These are phyloP conservation scores for Brachionus paranguensis DNA, from an alignment of 1,140 invertebrate genomes.

Conservation along the genomic window DNA sequence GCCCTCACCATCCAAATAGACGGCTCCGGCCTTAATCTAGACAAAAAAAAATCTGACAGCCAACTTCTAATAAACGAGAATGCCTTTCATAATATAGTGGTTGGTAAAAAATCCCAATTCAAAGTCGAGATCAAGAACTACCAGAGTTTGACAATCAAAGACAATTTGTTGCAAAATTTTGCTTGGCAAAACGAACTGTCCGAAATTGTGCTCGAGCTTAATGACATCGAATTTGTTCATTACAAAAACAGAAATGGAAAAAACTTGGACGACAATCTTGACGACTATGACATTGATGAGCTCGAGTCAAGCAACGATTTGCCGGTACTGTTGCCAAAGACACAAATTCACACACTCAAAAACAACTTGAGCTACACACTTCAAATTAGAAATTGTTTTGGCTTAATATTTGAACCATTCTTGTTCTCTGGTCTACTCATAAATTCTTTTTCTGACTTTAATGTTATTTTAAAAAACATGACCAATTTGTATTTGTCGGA, in stretches of 20 bases:
- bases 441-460: constrained; percentile 33
- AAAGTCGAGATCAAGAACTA: neutral
- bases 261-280: neutral
- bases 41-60: neutral
- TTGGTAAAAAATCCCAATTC: constrained; percentile 1
- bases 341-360: neutral
- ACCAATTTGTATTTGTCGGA: neutral
- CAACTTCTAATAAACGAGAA: neutral
- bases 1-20: neutral
- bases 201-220: neutral
- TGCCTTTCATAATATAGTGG: neutral
- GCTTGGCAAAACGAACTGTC: constrained; percentile 5
- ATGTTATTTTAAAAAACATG: constrained; percentile 1
- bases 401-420: constrained; percentile 9
- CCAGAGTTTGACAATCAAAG: neutral
- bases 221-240: neutral
- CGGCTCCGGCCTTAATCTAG: neutral
- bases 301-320: neutral
- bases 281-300: constrained; percentile 9
- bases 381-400: neutral
- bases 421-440: neutral
- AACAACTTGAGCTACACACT: constrained; percentile 36
- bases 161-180: constrained; percentile 10
- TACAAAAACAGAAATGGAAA: constrained; percentile 12
- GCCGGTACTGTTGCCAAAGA: neutral